Base-by-base conservation (phyloP, 2,113 vertebrate genomes). In the Urocitellus parryii region DNA sequence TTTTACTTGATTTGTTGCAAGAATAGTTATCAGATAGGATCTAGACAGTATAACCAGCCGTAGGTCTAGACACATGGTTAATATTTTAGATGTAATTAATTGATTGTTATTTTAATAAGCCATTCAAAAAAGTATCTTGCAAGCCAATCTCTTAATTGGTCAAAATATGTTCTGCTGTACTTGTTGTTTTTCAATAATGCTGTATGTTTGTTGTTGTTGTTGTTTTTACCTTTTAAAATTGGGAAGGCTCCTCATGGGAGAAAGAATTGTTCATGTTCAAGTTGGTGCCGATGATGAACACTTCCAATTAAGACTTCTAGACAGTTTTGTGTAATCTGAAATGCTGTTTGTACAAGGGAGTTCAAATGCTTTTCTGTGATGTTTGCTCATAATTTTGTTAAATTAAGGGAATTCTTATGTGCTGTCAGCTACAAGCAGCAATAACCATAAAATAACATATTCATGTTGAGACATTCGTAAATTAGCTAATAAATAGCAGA, bases 11-110 rank as follows among this genome's bases (percentile, higher is more conserved):
- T 91, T 63, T 97, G 73, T 95, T 70, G 63, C 2, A 76, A 96
- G 89, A 73, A 91, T 87, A 95, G 48, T 56, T 22, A 11, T 48
- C 65, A 80, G 61, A 58, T 88, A 77, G n/a, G 12, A 51, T 45
- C 32, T 68, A 85, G 68, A 76, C n/a, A 74, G 68, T 63, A 39
- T 70, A 94, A 95, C 82, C 76, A 53, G 94, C 84, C 7, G 6
- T 63, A 68, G 77, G 42, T 97, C 85, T 91, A 84, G 73, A 90
- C 22, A 53, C 82, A 58, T 56, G 76, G 90, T 89, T 97, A 88
- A 56, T 97, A 77, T 98, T 97, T 98, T 96, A 97, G 91, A 89
- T 96, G 90, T 34, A 37, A 73, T 96, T 97, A 92, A 97, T 95
- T 95, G 96, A 95, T 95, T 96, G 80, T 93, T 97, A 86, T 92